phyloP scores from a whole-genome alignment of 2,888 invertebrate genomes.

The Apodemia zela region DNA sequence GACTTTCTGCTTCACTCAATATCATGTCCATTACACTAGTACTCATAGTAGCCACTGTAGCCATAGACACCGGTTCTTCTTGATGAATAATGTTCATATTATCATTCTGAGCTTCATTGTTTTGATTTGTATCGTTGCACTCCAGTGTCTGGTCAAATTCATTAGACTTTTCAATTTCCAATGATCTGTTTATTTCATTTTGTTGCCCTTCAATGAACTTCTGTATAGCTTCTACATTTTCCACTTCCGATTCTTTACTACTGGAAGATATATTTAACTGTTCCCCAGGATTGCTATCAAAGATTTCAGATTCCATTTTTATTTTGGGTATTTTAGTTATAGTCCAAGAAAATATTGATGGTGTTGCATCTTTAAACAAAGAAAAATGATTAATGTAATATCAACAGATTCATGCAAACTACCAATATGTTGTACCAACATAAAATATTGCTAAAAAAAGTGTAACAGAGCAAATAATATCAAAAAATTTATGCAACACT shows the following conservation, averaged over 20 bases:
- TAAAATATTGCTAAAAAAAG: too few relatives aligned
- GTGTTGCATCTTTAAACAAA: conserved; percentile 80
- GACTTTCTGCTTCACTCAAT: conserved; percentile 52
- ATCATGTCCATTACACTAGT: conserved; percentile 63
- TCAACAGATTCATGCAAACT: too few relatives aligned
- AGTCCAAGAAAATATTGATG: conserved; percentile 86
- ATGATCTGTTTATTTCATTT: conserved; percentile 41
- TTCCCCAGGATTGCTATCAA: conserved; percentile 22
- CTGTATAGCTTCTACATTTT: conserved; percentile 65
- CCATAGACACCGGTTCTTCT: conserved; percentile 44
- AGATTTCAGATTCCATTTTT: conserved; percentile 23
- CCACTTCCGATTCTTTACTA: conserved; percentile 52
- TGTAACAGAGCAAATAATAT: too few relatives aligned
- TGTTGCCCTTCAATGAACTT: conserved; percentile 62
- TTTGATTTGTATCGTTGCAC: conserved; percentile 22
- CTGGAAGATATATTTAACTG: conserved; percentile 35
- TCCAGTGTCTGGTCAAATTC: conserved; percentile 7
- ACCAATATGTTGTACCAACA: too few relatives aligned
- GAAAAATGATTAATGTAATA: neutral
- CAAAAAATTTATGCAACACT: too few relatives aligned
- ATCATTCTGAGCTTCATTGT: conserved; percentile 22
- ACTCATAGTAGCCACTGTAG: conserved; percentile 40
- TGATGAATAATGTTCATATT: conserved; percentile 28
- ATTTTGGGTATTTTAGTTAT: conserved; percentile 28
- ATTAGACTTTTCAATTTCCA: conserved; percentile 25